Evolutionary conservation across 2,888 invertebrate species (phyloP).

Genomic region (Xanthia icteritia): DNA sequence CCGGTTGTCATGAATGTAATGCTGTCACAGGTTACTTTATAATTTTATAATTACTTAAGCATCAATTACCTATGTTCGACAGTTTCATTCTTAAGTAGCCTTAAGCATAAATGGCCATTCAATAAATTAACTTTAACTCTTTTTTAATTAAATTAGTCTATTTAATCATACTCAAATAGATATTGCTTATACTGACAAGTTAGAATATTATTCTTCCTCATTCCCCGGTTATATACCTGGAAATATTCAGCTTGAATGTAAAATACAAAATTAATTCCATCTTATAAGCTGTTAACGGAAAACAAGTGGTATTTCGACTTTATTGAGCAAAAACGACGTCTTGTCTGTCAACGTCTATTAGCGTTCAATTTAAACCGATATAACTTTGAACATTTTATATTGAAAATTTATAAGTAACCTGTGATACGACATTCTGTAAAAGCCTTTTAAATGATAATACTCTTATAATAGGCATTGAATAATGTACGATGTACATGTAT

Average conservation of each 20-base stretch:
- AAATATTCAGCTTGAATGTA: conserved; percentile 7
- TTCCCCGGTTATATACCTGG: neutral
- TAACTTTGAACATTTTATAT: conserved; percentile 32
- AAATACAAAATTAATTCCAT: conserved; percentile 18
- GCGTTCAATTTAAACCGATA: conserved; percentile 17
- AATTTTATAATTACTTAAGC: conserved; percentile 21
- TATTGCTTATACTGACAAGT: neutral
- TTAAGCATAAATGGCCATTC: neutral
- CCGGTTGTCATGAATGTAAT: conserved; percentile 44
- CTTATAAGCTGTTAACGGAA: neutral
- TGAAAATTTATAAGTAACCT: conserved; percentile 52
- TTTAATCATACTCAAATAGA: neutral
- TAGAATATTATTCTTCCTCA: conserved; percentile 5
- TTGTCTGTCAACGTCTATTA: conserved; percentile 18
- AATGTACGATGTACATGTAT: conserved; percentile 48
- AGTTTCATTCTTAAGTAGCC: conserved; percentile 16
- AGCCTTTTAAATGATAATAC: conserved; percentile 42
- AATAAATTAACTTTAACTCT: neutral
- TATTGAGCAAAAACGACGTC: conserved; percentile 19
- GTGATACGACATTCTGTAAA: conserved; percentile 56
- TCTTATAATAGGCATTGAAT: conserved; percentile 46
- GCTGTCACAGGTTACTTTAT: conserved; percentile 44
- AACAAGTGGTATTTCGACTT: conserved; percentile 15
- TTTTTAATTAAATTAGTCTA: neutral
- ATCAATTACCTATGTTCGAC: conserved; percentile 28